Base-by-base conservation (phyloP, 2,797 vertebrate genomes). In the Alca torda region DNA sequence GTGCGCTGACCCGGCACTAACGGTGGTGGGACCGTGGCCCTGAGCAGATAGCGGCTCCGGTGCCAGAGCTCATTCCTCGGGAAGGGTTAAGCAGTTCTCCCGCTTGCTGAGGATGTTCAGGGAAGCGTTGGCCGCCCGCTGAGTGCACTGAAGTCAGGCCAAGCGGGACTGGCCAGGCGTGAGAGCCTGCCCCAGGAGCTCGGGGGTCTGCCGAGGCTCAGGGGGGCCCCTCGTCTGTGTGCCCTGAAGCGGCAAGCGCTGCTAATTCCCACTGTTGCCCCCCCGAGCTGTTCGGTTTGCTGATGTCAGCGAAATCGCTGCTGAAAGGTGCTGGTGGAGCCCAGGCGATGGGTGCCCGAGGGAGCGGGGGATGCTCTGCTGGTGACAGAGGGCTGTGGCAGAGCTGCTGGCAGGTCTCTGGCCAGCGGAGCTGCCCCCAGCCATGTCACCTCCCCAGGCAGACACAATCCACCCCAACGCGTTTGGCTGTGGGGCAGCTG, bases 291-390 rank as follows among this genome's bases (percentile, higher is more conserved):
- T 5, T 45, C 1, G 2, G 7, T 30, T 37, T 54, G 81, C 67
- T 35, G 24, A 8, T 6, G 21, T 7, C 0, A 1, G 57, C 3
- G 3, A 2, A 24, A 26, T n/a, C 0, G 0, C 64, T 74, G 23
- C 56, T 31, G 48, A n/a, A 70, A 39, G 68, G n/a, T 46, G 65
- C 57, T 41, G 70, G 33, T 28, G 65, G 53, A 53, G 69, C 35
- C 0, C 2, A 43, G 64, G 63, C n/a, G 19, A 2, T 8, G 51
- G 23, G 9, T 20, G 4, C 48, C 69, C 0, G 0, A 41, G 53
- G 39, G 59, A 76, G 45, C 0, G 0, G 28, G 41, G 31, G 23
- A 11, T 37, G 67, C 54, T 79, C 16, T 1, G 60, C 78, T 45
- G 50, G 17, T 78, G 61, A 5, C 1, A 1, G 60, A 76, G 61